Conservation (phyloP, 2,113 vertebrate species). For the Alexandromys fortis region DNA sequence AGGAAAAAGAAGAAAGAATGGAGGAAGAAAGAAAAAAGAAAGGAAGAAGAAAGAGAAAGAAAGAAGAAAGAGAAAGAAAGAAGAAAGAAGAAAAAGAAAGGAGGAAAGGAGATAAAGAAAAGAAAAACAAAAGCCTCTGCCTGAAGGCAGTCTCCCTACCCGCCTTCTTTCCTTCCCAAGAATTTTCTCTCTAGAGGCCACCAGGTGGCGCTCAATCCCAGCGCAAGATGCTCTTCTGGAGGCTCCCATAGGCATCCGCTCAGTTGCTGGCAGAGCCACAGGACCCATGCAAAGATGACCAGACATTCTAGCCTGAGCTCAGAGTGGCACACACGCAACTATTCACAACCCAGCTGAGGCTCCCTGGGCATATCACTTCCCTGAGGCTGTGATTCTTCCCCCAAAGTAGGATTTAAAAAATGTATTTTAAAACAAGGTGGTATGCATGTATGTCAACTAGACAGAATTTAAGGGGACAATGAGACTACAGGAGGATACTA, state of each 20-base stretch:
- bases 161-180: background rate
- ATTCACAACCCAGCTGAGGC: background rate
- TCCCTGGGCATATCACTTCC: background rate
- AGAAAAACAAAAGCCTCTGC: background rate
- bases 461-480: background rate
- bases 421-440: background rate
- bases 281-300: fast-evolving
- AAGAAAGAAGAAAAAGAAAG: too few relatives aligned
- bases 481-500: too few relatives aligned
- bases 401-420: background rate
- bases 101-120: too few relatives aligned
- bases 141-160: background rate
- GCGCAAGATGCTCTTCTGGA: slow-evolving; percentile 63
- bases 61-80: too few relatives aligned
- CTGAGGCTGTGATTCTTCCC: background rate
- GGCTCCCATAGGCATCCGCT: fast-evolving
- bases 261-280: fast-evolving
- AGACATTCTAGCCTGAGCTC: background rate
- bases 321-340: background rate
- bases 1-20: too few relatives aligned
- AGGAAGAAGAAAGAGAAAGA: too few relatives aligned
- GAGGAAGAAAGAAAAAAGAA: too few relatives aligned
- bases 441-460: background rate
- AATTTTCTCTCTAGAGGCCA: slow-evolving; percentile 78
- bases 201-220: slow-evolving; percentile 87